These are phyloP conservation scores for Akabosia matsudoensis DNA, from an alignment of 1,140 invertebrate genomes.

Conservation along the genomic window DNA sequence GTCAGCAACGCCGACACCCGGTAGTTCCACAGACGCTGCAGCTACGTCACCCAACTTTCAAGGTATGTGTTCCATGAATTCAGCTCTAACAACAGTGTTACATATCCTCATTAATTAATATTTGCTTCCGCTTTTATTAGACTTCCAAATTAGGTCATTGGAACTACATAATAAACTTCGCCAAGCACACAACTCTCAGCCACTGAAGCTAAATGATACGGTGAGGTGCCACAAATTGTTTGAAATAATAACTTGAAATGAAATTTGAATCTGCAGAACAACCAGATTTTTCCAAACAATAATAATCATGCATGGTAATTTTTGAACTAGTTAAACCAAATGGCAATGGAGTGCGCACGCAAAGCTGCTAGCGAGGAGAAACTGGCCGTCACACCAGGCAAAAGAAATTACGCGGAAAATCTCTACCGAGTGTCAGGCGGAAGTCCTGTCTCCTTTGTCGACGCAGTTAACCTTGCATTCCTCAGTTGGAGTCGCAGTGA, in stretches of 20 bases:
- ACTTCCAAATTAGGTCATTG: constrained; percentile 23
- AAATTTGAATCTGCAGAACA: not conserved
- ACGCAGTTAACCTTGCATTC: constrained; percentile 33
- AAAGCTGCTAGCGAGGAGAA: constrained; percentile 18
- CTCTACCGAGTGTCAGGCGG: constrained; percentile 33
- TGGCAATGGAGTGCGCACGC: constrained; percentile 32
- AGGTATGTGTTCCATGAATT: not conserved
- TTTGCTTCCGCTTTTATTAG: constrained; percentile 12
- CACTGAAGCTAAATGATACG: constrained; percentile 31
- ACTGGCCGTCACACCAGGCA: constrained; percentile 34
- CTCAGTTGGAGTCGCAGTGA: constrained; percentile 31
- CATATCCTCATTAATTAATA: not conserved
- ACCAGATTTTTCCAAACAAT: not conserved
- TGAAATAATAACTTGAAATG: not conserved
- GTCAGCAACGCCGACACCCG: not conserved
- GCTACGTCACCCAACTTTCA: not conserved
- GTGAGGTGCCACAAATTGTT: not conserved
- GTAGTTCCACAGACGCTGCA: not conserved
- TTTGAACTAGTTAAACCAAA: constrained; percentile 23
- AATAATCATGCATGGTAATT: too few relatives aligned
- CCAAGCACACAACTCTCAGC: constrained; percentile 18
- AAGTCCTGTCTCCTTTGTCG: not conserved
- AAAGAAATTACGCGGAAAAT: constrained; percentile 33
- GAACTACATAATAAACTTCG: constrained; percentile 27
- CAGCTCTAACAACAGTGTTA: too few relatives aligned